Percentiles rank a stretch among this genome's conserved stretches.
phyloP scores from a whole-genome alignment of 2,113 vertebrate species.

The Cavia porcellus region DNA sequence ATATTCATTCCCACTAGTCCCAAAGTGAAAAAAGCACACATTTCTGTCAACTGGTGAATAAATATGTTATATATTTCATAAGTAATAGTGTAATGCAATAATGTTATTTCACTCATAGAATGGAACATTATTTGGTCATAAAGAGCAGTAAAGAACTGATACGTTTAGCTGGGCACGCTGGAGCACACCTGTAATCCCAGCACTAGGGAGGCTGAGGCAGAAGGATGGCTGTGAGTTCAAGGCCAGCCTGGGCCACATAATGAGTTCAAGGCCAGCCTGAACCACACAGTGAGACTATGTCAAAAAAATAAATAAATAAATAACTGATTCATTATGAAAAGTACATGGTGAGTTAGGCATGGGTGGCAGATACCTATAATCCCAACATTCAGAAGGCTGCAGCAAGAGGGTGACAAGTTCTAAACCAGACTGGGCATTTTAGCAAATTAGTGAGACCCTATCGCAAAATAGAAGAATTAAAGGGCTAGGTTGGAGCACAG shows the following conservation, averaged over 20 bases:
- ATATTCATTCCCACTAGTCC: background rate
- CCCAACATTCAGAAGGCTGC: background rate
- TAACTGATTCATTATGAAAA: too few relatives aligned
- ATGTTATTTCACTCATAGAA: background rate
- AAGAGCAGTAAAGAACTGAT: background rate
- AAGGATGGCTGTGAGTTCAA: background rate
- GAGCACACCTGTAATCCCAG: background rate
- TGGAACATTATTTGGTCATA: background rate
- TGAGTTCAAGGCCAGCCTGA: background rate
- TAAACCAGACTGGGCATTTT: background rate
- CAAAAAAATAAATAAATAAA: background rate
- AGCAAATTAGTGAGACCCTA: background rate
- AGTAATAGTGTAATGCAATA: background rate
- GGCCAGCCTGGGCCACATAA: background rate
- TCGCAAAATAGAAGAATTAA: background rate
- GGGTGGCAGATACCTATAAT: background rate
- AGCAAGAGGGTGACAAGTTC: background rate
- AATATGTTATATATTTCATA: background rate
- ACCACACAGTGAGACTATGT: background rate
- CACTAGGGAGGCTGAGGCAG: background rate
- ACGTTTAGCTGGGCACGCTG: background rate
- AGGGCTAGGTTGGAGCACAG: background rate
- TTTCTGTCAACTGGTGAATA: background rate
- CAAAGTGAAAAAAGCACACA: background rate
- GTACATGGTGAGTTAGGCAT: too few relatives aligned